A percentile compares a stretch with the other conserved stretches of the same genome.
These are phyloP conservation scores for Pediacus dermestoides DNA, from an alignment of 2,888 invertebrate species.

Conservation along the genomic window DNA sequence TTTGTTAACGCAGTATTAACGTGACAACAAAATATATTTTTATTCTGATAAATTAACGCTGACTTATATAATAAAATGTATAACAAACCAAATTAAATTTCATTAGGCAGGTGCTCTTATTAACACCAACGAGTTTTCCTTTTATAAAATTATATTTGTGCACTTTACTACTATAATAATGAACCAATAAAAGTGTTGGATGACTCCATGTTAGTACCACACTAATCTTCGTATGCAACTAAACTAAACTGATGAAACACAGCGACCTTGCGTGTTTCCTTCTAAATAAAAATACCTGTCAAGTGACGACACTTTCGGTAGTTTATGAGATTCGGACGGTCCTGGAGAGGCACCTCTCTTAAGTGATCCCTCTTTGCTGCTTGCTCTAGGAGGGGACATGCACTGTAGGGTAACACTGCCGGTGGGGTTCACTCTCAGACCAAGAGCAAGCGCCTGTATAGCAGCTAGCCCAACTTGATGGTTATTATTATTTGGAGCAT, in stretches of 20 bases:
- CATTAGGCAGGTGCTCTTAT: no score
- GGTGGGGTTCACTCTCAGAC: slow-evolving; percentile 47
- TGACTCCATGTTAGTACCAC: no score
- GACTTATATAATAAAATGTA: no score
- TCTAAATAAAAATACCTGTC: slow-evolving; percentile 44
- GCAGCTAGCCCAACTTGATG: slow-evolving; percentile 76
- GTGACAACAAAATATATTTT: no score
- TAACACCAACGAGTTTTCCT: no score
- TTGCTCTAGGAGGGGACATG: slow-evolving; percentile 49
- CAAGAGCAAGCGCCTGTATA: slow-evolving; percentile 67
- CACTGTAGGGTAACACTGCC: slow-evolving; percentile 47
- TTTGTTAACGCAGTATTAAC: no score
- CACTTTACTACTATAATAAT: slow-evolving; percentile 14
- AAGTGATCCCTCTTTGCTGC: slow-evolving; percentile 52
- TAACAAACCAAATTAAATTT: no score
- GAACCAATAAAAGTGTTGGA: neutral
- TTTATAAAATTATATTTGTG: no score
- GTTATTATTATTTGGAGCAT: slow-evolving; percentile 57
- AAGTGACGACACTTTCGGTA: slow-evolving; percentile 48
- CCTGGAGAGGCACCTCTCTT: slow-evolving; percentile 49
- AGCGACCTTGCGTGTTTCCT: slow-evolving; percentile 24
- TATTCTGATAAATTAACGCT: no score
- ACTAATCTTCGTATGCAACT: slow-evolving; percentile 6
- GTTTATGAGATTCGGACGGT: slow-evolving; percentile 46
- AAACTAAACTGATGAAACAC: slow-evolving; percentile 21